These are phyloP conservation scores for Argyrosomus japonicus DNA, from an alignment of 2,113 vertebrate species.

Conservation along the genomic window DNA sequence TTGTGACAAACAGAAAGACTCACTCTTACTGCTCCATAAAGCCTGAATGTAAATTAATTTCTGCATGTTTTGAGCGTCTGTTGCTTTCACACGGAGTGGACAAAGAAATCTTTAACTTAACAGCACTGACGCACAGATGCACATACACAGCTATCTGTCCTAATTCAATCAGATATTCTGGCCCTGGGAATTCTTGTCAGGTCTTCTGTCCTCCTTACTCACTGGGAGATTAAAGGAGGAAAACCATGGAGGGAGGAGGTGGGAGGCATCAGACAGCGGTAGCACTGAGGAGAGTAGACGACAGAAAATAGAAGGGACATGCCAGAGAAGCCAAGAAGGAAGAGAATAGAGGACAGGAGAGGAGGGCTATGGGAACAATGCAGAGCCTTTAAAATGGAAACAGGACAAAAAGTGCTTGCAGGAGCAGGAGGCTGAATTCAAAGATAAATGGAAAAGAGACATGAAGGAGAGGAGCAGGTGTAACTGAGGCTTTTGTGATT, in stretches of 20 bases:
- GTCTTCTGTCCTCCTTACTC: conserved; percentile 29
- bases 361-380: neutral
- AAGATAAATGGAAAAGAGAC: conserved; percentile 19
- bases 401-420: conserved; percentile 1
- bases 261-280: conserved; percentile 25
- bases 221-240: conserved; percentile 18
- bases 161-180: conserved; percentile 54
- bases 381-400: conserved; percentile 28
- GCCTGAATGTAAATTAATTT: neutral
- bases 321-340: conserved; percentile 1
- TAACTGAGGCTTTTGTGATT: conserved; percentile 40
- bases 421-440: conserved; percentile 9
- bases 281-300: conserved; percentile 26
- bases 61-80: conserved; percentile 14
- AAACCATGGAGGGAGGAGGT: conserved; percentile 27
- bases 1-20: neutral
- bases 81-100: conserved; percentile 14
- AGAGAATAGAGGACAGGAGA: conserved; percentile 18
- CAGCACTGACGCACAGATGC: conserved; percentile 10
- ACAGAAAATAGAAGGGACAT: conserved; percentile 30
- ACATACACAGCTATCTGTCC: conserved; percentile 23
- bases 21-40: neutral
- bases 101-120: conserved; percentile 47
- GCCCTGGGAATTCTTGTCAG: conserved; percentile 54
- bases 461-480: conserved; percentile 54